Percentiles rank a stretch among this genome's conserved stretches.
Evolutionary conservation across 23 tunicate species (phyloP).

Genomic region (Ascidia mentula): DNA sequence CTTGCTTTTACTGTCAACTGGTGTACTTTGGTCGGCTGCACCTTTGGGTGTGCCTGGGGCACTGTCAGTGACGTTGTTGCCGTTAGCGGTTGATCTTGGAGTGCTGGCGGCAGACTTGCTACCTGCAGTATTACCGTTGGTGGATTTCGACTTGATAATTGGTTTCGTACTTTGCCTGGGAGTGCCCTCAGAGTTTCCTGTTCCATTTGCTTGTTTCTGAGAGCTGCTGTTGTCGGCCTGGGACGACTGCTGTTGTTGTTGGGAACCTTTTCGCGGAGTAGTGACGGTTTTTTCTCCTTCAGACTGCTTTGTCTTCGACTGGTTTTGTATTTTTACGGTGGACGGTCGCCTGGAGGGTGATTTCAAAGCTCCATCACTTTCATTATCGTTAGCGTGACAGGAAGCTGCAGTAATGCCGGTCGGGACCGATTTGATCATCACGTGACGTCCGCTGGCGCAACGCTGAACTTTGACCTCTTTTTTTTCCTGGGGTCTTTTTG

Average conservation of each 20-base stretch:
- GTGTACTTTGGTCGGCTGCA: not conserved
- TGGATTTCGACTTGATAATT: not conserved
- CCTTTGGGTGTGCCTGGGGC: conserved; percentile 3
- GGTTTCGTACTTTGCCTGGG: not conserved
- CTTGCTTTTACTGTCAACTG: not conserved
- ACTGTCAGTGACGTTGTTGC: not conserved
- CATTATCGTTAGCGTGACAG: conserved; percentile 9
- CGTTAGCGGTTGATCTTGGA: not conserved
- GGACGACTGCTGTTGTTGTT: not conserved
- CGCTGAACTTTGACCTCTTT: conserved; percentile 83
- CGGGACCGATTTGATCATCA: conserved; percentile 54
- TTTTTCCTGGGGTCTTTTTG: conserved; percentile 61
- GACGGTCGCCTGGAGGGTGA: conserved; percentile 28
- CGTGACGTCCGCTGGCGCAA: conserved; percentile 90
- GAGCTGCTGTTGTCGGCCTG: not conserved
- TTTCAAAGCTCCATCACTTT: conserved; percentile 13
- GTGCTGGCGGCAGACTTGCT: not conserved
- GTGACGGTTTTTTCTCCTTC: not conserved
- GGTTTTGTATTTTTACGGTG: conserved; percentile 21
- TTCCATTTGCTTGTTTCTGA: not conserved
- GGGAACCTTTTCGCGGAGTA: not conserved
- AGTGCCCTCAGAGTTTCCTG: not conserved
- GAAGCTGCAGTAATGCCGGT: conserved; percentile 3
- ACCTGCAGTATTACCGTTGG: not conserved
- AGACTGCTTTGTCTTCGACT: not conserved